Percentiles rank a stretch among this genome's conserved stretches.
Conservation (phyloP, 2,113 vertebrate species). For the Uria aalge region DNA sequence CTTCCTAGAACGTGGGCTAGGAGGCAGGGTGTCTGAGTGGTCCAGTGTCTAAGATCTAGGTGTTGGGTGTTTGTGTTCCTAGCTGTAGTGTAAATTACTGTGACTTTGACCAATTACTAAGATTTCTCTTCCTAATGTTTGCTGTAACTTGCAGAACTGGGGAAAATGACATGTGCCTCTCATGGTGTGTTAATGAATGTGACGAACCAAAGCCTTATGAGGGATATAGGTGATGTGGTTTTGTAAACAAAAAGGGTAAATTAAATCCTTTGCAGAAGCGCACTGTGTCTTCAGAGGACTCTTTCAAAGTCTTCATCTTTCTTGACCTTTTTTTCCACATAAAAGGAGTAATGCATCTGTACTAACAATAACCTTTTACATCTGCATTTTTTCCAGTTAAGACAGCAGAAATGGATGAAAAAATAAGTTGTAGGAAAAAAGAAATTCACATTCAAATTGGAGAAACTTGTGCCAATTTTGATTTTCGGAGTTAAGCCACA, state of each 20-base stretch:
- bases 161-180: background rate
- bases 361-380: constrained; percentile 1
- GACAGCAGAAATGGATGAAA: background rate
- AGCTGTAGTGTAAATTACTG: background rate
- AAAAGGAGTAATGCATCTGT: background rate
- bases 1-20: background rate
- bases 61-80: background rate
- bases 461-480: background rate
- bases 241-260: background rate
- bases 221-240: background rate
- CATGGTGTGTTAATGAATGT: background rate
- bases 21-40: rapidly evolving
- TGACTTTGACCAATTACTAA: background rate
- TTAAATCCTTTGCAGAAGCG: background rate
- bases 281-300: background rate
- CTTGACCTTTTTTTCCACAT: background rate
- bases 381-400: constrained; percentile 18
- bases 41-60: too few species aligned
- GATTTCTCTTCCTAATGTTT: background rate
- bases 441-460: background rate
- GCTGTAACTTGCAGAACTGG: background rate
- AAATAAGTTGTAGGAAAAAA: background rate
- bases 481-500: background rate
- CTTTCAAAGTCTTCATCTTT: background rate
- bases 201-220: background rate